Evolutionary conservation across 35 echinoderm and acorn worm species (phyloP).

Genomic region (Holothuria glaberrima): DNA sequence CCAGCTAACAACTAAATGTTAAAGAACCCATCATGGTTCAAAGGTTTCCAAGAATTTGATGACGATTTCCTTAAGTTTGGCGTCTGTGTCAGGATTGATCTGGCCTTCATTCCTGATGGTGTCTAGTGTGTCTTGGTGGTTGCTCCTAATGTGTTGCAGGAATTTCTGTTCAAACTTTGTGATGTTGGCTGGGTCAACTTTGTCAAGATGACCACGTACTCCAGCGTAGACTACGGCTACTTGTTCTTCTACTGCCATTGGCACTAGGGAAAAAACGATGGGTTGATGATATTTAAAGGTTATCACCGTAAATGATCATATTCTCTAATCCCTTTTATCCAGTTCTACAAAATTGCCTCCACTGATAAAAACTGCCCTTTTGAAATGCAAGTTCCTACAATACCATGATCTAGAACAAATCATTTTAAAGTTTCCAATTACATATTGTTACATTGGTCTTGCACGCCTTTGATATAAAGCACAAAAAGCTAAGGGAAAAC

Average conservation of each 20-base stretch:
- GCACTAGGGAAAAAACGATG: slow-evolving; percentile 53
- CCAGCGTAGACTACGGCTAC: slow-evolving; percentile 96
- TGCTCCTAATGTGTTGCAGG: slow-evolving; percentile 82
- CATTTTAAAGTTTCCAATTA: no score
- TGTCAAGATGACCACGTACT: slow-evolving; percentile 95
- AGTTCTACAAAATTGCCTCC: no score
- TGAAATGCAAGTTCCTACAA: no score
- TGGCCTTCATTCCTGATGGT: slow-evolving; percentile 75
- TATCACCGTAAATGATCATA: no score
- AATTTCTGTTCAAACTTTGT: slow-evolving; percentile 88
- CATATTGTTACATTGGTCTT: no score
- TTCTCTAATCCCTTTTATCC: no score
- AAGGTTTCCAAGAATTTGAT: slow-evolving; percentile 94
- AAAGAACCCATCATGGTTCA: slow-evolving; percentile 58
- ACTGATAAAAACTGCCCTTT: no score
- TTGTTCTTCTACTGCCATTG: slow-evolving; percentile 98
- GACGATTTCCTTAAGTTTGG: slow-evolving; percentile 83
- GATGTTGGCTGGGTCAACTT: slow-evolving; percentile 89
- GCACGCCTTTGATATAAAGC: no score
- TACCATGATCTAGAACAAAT: no score
- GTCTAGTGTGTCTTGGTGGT: slow-evolving; percentile 79
- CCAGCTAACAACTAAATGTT: not conserved
- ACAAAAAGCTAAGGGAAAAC: no score
- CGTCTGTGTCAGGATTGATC: slow-evolving; percentile 79
- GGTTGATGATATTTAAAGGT: no score